phyloP scores from a whole-genome alignment of 2,113 vertebrate genomes.

The Tragulus kanchil region DNA sequence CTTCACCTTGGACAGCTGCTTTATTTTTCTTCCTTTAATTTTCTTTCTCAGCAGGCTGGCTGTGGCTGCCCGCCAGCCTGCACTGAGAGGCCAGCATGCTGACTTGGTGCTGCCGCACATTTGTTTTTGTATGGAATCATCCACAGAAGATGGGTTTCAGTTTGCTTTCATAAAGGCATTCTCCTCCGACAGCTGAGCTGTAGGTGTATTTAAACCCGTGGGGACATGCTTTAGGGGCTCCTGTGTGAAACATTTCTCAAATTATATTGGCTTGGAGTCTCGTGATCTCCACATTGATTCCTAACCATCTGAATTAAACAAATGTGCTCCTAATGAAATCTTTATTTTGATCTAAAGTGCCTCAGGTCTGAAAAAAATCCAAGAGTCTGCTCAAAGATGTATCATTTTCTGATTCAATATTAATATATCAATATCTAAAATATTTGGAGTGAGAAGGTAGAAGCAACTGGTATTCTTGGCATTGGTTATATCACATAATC shows the following conservation, averaged over 20 bases:
- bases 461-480: neutral
- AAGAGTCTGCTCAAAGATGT: neutral
- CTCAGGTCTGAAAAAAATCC: neutral
- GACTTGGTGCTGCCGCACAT: neutral
- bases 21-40: conserved; percentile 44
- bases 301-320: neutral
- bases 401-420: neutral
- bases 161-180: conserved; percentile 25
- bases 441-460: neutral
- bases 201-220: neutral
- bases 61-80: conserved; percentile 65
- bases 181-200: neutral
- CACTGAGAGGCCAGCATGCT: neutral
- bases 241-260: neutral
- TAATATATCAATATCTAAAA: neutral
- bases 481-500: neutral
- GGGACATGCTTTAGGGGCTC: neutral
- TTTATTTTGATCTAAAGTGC: conserved; percentile 5
- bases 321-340: neutral
- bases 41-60: conserved; percentile 69
- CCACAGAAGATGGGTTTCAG: conserved; percentile 34
- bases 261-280: neutral
- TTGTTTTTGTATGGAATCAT: neutral
- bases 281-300: neutral
- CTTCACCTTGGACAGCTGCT: conserved; percentile 44